phyloP scores from a whole-genome alignment of 1,140 invertebrate species.

The Andrena cerasifolii region DNA sequence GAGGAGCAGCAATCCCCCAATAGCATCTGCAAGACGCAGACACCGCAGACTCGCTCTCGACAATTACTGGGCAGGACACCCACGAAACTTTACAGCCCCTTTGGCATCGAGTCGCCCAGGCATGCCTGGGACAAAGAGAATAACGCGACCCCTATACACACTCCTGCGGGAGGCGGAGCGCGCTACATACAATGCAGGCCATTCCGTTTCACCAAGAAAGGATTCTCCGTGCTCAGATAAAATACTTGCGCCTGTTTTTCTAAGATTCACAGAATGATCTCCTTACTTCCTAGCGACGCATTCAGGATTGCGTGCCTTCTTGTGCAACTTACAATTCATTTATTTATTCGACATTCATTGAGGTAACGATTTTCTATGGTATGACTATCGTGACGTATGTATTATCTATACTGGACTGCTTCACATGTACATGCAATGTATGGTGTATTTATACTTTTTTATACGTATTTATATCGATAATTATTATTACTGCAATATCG shows the following conservation, averaged over 20 bases:
- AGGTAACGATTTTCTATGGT: conserved; percentile 1
- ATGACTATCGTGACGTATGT: conserved; percentile 17
- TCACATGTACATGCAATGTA: conserved; percentile 30
- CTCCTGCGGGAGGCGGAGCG: conserved; percentile 31
- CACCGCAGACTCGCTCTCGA: conserved; percentile 82
- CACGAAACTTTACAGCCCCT: conserved; percentile 86
- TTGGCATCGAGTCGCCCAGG: conserved; percentile 84
- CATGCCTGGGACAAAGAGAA: conserved; percentile 77
- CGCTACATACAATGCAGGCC: conserved; percentile 62
- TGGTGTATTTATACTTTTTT: conserved; percentile 63
- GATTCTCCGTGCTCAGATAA: conserved; percentile 76
- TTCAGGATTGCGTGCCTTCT: conserved; percentile 57
- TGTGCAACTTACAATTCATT: conserved; percentile 45
- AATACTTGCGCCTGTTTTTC: background rate
- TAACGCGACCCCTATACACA: conserved; percentile 50
- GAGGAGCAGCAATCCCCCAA: conserved; percentile 83
- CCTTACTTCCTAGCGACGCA: conserved; percentile 40
- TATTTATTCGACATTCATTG: conserved; percentile 52
- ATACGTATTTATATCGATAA: conserved; percentile 62
- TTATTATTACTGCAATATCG: conserved; percentile 42
- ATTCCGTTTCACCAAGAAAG: conserved; percentile 72
- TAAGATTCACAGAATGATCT: conserved; percentile 38
- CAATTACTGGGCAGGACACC: conserved; percentile 84
- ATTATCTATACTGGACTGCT: conserved; percentile 35
- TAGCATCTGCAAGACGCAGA: conserved; percentile 73